Evolutionary conservation across 2,113 vertebrate species (phyloP).

Genomic region (Pachypanchax playfairii): DNA sequence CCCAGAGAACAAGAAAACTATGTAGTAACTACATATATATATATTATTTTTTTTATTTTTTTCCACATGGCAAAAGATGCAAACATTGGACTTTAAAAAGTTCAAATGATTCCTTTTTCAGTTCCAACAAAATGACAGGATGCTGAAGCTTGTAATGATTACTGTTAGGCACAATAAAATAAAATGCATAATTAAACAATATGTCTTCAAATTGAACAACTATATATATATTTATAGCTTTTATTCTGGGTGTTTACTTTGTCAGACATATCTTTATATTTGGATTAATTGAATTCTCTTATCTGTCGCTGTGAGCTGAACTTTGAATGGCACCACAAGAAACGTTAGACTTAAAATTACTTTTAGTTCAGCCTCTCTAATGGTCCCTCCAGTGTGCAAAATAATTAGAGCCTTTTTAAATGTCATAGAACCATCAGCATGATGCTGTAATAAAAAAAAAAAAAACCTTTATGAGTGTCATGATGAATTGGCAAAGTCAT

Average conservation of each 20-base stretch:
- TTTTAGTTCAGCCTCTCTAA: conserved; percentile 45
- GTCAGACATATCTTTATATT: background rate
- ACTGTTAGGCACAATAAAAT: too few species aligned
- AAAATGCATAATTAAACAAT: too few species aligned
- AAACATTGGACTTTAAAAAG: too few species aligned
- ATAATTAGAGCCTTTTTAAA: conserved; percentile 71
- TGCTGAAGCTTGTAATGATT: too few species aligned
- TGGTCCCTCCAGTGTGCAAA: conserved; percentile 43
- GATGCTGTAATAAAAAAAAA: conserved; percentile 64
- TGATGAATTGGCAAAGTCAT: conserved; percentile 61
- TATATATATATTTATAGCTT: background rate
- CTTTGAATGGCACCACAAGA: conserved; percentile 35
- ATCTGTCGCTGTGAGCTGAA: conserved; percentile 23
- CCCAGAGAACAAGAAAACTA: too few species aligned
- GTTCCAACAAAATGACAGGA: too few species aligned
- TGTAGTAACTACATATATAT: too few species aligned
- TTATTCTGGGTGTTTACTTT: background rate
- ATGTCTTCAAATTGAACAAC: background rate
- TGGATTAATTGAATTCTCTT: conserved; percentile 8
- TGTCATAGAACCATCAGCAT: conserved; percentile 61
- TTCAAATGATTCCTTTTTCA: too few species aligned
- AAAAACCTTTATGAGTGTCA: conserved; percentile 63
- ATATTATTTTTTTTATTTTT: too few species aligned
- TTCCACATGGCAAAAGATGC: too few species aligned
- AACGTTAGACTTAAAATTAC: conserved; percentile 35